Conservation (phyloP, 2,113 vertebrate species). For the Festucalex cinctus region DNA sequence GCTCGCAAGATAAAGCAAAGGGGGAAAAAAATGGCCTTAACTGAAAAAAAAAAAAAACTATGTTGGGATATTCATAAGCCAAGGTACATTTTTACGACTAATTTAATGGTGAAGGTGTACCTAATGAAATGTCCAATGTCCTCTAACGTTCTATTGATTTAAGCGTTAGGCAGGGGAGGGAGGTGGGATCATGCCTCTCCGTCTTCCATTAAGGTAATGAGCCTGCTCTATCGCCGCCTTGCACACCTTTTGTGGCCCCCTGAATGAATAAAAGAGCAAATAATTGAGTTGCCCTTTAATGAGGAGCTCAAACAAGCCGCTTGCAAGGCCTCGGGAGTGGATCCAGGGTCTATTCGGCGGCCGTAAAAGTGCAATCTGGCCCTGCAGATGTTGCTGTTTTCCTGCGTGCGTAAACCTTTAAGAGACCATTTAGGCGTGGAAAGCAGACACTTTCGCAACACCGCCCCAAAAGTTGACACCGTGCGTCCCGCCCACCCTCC, state of each 20-base stretch:
- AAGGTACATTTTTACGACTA: neutral
- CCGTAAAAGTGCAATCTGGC: constrained; percentile 18
- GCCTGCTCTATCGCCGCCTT: constrained; percentile 55
- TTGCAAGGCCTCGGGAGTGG: constrained; percentile 2
- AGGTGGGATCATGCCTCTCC: constrained; percentile 49
- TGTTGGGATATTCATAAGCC: neutral
- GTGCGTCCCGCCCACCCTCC: constrained; percentile 38
- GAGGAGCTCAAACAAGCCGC: constrained; percentile 24
- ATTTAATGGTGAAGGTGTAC: neutral
- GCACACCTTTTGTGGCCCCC: constrained; percentile 50
- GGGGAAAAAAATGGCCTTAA: neutral
- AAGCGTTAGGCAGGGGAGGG: constrained; percentile 57
- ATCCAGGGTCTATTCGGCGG: constrained; percentile 1
- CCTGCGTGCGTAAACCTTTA: constrained; percentile 6
- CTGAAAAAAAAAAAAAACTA: neutral
- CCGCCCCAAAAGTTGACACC: constrained; percentile 41
- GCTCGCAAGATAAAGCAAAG: neutral
- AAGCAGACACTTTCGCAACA: constrained; percentile 19
- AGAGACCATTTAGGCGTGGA: neutral
- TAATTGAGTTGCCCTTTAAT: constrained; percentile 66
- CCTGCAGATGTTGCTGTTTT: constrained; percentile 12
- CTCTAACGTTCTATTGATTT: constrained; percentile 69
- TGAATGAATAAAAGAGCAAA: constrained; percentile 65
- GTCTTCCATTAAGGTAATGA: constrained; percentile 74
- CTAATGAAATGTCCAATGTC: neutral